Evolutionary conservation across 2,888 invertebrate genomes (phyloP).

Genomic region (Cistogaster globosa): DNA sequence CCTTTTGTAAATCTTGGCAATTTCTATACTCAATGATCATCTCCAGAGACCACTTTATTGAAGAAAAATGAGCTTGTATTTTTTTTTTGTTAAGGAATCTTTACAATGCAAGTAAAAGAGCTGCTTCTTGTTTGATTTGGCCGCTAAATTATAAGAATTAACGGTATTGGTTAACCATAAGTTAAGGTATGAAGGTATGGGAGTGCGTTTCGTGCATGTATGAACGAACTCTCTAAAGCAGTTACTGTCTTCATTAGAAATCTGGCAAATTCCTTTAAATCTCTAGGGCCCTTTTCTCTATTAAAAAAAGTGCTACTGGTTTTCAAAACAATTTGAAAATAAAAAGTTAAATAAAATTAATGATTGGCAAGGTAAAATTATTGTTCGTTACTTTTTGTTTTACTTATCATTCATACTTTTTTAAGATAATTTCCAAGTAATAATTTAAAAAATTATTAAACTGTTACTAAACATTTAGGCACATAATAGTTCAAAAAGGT

Average conservation of each 20-base stretch:
- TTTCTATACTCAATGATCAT: conserved; percentile 54
- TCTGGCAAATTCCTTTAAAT: conserved; percentile 30
- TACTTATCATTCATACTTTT: conserved; percentile 1
- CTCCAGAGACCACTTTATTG: conserved; percentile 67
- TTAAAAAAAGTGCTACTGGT: conserved; percentile 59
- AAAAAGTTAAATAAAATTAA: conserved; percentile 45
- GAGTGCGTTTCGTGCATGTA: conserved; percentile 4
- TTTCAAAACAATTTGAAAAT: conserved; percentile 29
- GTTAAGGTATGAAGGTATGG: background rate
- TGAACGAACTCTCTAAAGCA: conserved; percentile 45
- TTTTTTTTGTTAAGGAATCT: conserved; percentile 35
- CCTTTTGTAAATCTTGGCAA: conserved; percentile 55
- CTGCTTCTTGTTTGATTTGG: conserved; percentile 67
- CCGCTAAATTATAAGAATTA: conserved; percentile 74
- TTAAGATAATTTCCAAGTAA: conserved; percentile 42
- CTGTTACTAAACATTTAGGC: no score
- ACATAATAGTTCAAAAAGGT: no score
- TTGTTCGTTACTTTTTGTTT: background rate
- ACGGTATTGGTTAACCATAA: conserved; percentile 72
- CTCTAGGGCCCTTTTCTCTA: conserved; percentile 52
- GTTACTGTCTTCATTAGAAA: conserved; percentile 48
- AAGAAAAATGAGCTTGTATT: conserved; percentile 54
- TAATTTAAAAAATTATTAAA: conserved; percentile 24
- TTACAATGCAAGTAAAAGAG: conserved; percentile 41
- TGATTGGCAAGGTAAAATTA: conserved; percentile 48